phyloP scores from a whole-genome alignment of 2,113 vertebrate species.

The Aythya baeri region DNA sequence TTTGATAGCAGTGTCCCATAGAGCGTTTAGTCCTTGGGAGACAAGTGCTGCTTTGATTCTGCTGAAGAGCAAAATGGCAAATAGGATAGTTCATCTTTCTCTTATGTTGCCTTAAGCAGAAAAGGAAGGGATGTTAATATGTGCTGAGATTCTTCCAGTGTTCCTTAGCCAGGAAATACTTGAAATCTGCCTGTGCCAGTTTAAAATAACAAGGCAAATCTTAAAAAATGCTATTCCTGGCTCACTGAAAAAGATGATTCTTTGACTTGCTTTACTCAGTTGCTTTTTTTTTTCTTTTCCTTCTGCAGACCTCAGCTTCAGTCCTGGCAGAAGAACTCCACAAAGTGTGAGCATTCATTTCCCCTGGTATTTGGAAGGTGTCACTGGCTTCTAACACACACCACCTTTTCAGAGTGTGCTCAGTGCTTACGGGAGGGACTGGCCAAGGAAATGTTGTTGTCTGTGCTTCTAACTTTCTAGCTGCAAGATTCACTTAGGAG shows the following conservation, averaged over 20 bases:
- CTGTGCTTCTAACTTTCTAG: not conserved
- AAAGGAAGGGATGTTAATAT: not conserved
- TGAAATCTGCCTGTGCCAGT: not conserved
- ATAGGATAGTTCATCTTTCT: not conserved
- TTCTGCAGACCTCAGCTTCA: conserved; percentile 79
- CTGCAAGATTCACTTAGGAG: not conserved
- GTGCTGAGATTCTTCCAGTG: not conserved
- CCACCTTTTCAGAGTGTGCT: accelerated
- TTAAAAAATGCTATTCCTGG: not conserved
- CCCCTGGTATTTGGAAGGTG: not conserved
- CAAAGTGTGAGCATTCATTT: conserved; percentile 89
- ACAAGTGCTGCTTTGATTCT: not conserved
- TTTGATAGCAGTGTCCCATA: not conserved
- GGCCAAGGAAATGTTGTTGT: not conserved
- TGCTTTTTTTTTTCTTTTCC: not conserved
- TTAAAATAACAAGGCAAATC: not conserved
- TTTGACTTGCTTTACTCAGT: conserved; percentile 48
- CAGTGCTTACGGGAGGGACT: accelerated
- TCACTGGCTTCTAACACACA: not conserved
- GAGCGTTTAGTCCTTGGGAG: not conserved
- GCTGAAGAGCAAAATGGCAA: not conserved
- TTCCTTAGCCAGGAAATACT: conserved; percentile 5
- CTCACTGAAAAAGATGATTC: not conserved
- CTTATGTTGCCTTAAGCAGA: not conserved
- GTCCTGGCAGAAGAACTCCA: conserved; percentile 95